Evolutionary conservation across 2,113 vertebrate species (phyloP), one percentile per base, ranked within the genome.

Genomic region (Pachyramphus minor): DNA sequence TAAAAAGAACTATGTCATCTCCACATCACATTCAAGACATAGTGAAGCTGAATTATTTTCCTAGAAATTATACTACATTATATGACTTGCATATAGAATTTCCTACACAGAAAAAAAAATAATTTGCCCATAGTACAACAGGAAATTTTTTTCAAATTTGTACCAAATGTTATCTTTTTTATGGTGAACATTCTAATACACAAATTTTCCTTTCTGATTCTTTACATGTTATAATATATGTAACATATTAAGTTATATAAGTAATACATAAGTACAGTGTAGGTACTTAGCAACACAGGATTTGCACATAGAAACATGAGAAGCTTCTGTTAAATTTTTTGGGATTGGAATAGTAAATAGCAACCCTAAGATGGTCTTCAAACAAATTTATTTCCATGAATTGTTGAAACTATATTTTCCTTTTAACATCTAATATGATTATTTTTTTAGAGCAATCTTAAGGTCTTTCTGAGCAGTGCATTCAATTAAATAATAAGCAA

Each of bases 341-440:
- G 19, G 73, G n/a, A 47, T 4, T 74, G 35, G 33, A 78, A 76
- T 30, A 41, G 23, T 56, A 87, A 88, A 84, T 33, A 90, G 42
- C 3, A 79, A 22, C 24, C 28, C 6, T 45, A 55, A 90, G 14
- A 62, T 64, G 3, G 7, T 67, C 16, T 84, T 84, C 37, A 62
- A 73, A 67, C 3, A 28, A 64, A 88, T 55, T 52, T 41, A 58
- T 84, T 87, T 68, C 45, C 15, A 58, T 31, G 25, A 93, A 74
- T 60, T n/a, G 24, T 21, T 64, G 68, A 71, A 55, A 52, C 64
- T 64, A 5, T 41, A 45, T 83, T 56, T 63, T 72, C 42, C 55
- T 71, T 79, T 91, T 55, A 35, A 84, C 47, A 91, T 67, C 20
- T 79, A 90, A 91, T 89, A 44, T 89, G 49, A 96, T 69, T 84